phyloP scores from a whole-genome alignment of 2,113 vertebrate genomes.

The Brachyhypopomus occidentalis region DNA sequence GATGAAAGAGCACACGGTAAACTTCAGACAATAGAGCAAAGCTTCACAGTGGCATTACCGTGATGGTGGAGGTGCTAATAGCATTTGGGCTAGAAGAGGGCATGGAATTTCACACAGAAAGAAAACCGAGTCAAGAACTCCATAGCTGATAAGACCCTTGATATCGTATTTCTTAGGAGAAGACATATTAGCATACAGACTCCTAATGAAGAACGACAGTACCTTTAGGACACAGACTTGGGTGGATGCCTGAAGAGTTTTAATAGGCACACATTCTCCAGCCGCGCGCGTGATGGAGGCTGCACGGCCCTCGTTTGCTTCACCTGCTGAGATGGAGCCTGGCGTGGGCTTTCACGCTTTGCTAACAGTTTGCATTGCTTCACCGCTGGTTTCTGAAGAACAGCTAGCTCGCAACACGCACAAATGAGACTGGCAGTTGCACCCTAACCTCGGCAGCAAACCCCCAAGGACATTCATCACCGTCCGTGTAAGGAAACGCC shows the following conservation, averaged over 20 bases:
- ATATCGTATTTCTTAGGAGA: background rate
- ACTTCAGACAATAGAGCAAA: conserved; percentile 43
- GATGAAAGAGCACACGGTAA: conserved; percentile 42
- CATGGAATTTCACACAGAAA: conserved; percentile 42
- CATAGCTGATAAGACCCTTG: conserved; percentile 19
- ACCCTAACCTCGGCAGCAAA: background rate
- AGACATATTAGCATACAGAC: conserved; percentile 20
- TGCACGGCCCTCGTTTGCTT: background rate
- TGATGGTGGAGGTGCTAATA: conserved; percentile 40
- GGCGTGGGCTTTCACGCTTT: background rate
- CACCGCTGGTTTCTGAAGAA: too few relatives aligned
- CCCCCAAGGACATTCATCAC: background rate
- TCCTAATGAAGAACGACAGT: background rate
- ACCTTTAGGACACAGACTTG: background rate
- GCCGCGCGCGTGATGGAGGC: background rate
- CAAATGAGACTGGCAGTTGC: background rate
- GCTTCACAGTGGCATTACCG: conserved; percentile 28
- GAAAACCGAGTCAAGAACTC: conserved; percentile 1
- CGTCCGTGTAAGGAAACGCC: background rate
- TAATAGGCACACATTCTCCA: background rate
- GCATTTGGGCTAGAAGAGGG: conserved; percentile 43
- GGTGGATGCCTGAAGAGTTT: background rate
- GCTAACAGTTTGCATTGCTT: background rate
- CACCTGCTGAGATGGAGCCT: background rate
- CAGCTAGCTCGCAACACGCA: too few relatives aligned